These are phyloP conservation scores for Archilochus colubris DNA, from an alignment of 2,113 vertebrate species.

Conservation along the genomic window DNA sequence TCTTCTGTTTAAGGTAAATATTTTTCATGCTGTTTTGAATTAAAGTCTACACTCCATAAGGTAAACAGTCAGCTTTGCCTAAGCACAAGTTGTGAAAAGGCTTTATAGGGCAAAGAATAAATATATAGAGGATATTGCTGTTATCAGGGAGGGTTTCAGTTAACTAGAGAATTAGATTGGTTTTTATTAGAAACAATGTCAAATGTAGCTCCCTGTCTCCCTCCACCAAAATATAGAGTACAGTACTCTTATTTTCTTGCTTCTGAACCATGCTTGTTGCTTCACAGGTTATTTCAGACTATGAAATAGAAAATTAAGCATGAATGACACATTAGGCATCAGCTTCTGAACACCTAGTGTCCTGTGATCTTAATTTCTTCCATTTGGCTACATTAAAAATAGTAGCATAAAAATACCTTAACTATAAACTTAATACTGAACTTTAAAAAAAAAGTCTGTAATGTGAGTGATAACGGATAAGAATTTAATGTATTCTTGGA, in stretches of 20 bases:
- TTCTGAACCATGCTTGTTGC: not conserved
- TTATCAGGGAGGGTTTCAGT: not conserved
- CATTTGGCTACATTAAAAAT: not conserved
- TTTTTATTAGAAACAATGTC: not conserved
- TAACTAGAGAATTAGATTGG: not conserved
- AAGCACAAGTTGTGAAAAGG: not conserved
- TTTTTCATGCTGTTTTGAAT: not conserved
- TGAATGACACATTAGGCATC: not conserved
- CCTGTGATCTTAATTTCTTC: not conserved
- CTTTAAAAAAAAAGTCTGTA: not conserved
- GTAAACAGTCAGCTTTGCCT: not conserved
- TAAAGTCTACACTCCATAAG: not conserved
- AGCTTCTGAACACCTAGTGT: not conserved
- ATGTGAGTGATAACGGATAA: not conserved
- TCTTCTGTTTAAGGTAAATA: not conserved
- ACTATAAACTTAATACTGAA: not conserved
- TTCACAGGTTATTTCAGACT: not conserved
- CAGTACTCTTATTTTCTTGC: not conserved
- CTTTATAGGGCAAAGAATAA: not conserved
- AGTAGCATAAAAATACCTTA: not conserved
- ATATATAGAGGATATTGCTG: not conserved
- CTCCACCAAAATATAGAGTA: not conserved
- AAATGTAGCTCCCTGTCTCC: accelerated
- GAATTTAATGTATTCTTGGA: not conserved
- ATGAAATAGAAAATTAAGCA: not conserved